Conservation (phyloP, 2,888 invertebrate genomes). For the Plagodis dolabraria region DNA sequence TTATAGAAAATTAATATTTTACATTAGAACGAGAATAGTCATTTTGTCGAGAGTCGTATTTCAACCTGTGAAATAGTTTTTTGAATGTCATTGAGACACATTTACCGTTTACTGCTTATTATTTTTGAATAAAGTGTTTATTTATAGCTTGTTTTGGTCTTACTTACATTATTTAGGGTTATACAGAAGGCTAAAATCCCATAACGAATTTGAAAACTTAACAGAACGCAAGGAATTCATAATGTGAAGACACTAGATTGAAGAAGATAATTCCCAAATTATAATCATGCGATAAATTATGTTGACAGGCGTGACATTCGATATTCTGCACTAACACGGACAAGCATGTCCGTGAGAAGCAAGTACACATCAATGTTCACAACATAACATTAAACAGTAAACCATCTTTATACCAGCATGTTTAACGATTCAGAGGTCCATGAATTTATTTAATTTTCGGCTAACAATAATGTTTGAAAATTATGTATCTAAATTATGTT, state of each 20-base stretch:
- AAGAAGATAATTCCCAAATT: conserved; percentile 8
- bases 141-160: no score
- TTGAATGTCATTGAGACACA: no score
- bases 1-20: conserved; percentile 35
- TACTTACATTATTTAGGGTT: no score
- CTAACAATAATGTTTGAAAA: no score
- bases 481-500: no score
- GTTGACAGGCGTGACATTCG: conserved; percentile 17
- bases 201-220: no score
- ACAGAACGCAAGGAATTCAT: no score
- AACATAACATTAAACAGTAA: neutral
- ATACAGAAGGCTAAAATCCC: no score
- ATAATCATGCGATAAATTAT: conserved; percentile 2
- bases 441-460: no score
- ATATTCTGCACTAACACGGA: conserved; percentile 10
- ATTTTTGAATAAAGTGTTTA: no score
- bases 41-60: conserved; percentile 14
- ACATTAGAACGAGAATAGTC: conserved; percentile 24
- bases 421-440: neutral
- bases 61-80: neutral
- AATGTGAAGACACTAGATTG: neutral
- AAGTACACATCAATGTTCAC: neutral
- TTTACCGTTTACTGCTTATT: no score
- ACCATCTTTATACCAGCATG: neutral
- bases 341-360: conserved; percentile 18